Evolutionary conservation across 2,888 invertebrate genomes (phyloP), one percentile per base, ranked within the genome.

Genomic region (Drosophila quinaria): DNA sequence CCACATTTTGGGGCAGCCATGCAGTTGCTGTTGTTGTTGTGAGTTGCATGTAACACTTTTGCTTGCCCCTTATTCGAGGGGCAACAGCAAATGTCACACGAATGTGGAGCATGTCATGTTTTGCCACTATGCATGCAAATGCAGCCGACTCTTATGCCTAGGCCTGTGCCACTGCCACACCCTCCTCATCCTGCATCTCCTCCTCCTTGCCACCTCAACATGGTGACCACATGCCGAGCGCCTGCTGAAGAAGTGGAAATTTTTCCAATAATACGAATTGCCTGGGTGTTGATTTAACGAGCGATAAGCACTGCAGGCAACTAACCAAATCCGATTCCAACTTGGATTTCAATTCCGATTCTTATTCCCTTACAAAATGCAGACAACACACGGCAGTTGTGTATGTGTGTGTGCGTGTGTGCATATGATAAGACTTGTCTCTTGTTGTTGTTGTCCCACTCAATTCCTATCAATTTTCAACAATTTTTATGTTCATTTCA

Each of bases 101-200:
- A 88, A 86, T 78, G 74, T 86, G 84, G 86, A 81, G 80, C 86
- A 88, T 76, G 82, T 86, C 84, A 85, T 84, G 80, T 74, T 67
- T 78, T 75, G 80, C 69, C 65, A 65, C 65, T 74, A 61, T 82
- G 77, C 71, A 82, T 85, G 78, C 70, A 78, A 83, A 80, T 86
- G 70, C 64, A 65, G 58, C 74, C 55, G 54, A 56, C 39, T n/a
- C 51, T 51, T 31, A 15, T 39, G n/a, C 33, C 25, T 25, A 15
- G 15, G 59, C 39, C 22, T 19, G 52, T 33, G 29, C 29, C 13
- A 25, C 6, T 25, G 25, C 6, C 25, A 25, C 25, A 1, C 5
- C 22, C 22, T 1, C 4, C 37, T 10, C 33, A 17, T 3, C 15
- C 13, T 15, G 0, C 9, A 3, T 15, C 54, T 25, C 19, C 13